Evolutionary conservation across 1,140 invertebrate species (phyloP).

Genomic region (Phortica variegata): DNA sequence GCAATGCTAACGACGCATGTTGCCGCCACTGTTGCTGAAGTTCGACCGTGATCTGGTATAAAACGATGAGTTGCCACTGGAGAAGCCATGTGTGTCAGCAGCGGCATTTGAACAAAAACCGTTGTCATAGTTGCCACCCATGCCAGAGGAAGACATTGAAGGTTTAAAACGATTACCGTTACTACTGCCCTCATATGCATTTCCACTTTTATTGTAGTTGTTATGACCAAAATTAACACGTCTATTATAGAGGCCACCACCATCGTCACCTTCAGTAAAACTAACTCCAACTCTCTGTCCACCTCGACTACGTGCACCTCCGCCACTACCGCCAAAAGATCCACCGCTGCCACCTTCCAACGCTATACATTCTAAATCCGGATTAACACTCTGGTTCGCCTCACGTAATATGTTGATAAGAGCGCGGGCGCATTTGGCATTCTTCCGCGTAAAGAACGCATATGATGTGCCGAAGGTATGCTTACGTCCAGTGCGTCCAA

Average conservation of each 20-base stretch:
- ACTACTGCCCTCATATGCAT: slow-evolving; percentile 1
- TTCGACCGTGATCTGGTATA: background rate
- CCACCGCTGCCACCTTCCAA: slow-evolving; percentile 52
- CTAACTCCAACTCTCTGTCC: slow-evolving; percentile 4
- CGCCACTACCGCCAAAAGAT: slow-evolving; percentile 15
- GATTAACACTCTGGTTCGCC: slow-evolving; percentile 71
- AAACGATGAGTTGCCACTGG: background rate
- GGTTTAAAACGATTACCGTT: background rate
- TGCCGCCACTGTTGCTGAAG: background rate
- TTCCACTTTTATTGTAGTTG: no score
- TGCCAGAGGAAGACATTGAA: no score
- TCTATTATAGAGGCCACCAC: no score
- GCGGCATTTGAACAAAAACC: background rate
- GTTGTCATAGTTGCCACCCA: no score
- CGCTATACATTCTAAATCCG: slow-evolving; percentile 61
- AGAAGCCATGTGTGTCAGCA: slow-evolving; percentile 5
- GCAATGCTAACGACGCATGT: slow-evolving; percentile 3
- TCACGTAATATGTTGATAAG: slow-evolving; percentile 86
- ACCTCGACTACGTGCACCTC: slow-evolving; percentile 31
- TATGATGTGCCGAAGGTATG: slow-evolving; percentile 44
- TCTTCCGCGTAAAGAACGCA: slow-evolving; percentile 46
- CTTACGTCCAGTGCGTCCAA: slow-evolving; percentile 89
- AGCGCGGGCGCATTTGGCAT: slow-evolving; percentile 74
- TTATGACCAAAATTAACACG: no score
- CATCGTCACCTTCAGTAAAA: background rate